These are phyloP conservation scores for Pygoscelis antarcticus DNA, from an alignment of 2,113 vertebrate genomes.

Conservation along the genomic window DNA sequence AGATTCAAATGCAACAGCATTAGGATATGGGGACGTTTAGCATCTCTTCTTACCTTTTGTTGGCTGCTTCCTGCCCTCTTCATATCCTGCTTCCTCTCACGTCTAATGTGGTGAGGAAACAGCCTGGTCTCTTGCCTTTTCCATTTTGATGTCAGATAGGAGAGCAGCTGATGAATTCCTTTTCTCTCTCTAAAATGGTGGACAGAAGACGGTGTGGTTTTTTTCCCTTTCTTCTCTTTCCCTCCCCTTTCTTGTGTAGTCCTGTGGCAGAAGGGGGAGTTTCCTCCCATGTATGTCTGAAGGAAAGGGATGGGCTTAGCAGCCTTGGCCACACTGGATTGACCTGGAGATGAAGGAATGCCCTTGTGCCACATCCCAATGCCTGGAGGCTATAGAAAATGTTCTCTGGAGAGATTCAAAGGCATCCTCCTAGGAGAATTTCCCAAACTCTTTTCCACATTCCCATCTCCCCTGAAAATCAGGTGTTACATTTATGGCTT, in stretches of 20 bases:
- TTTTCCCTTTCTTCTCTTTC: neutral
- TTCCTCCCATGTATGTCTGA: neutral
- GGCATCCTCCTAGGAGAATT: neutral
- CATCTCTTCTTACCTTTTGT: slow-evolving; percentile 44
- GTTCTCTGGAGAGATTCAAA: neutral
- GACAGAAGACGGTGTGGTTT: neutral
- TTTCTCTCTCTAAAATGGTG: slow-evolving; percentile 34
- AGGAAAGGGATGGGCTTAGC: slow-evolving; percentile 36
- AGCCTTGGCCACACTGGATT: neutral
- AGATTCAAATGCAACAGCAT: neutral
- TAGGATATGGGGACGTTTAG: neutral
- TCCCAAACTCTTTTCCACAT: slow-evolving; percentile 39
- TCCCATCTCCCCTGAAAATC: slow-evolving; percentile 25
- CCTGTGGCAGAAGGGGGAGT: slow-evolving; percentile 40
- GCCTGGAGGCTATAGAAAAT: neutral
- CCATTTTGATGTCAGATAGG: neutral
- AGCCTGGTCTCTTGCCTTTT: neutral
- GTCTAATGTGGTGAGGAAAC: neutral
- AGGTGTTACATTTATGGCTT: slow-evolving; percentile 36
- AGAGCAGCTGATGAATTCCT: neutral
- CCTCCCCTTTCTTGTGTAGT: neutral
- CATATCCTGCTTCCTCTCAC: neutral
- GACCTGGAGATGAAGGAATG: slow-evolving; percentile 31
- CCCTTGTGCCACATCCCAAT: neutral
- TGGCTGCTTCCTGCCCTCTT: slow-evolving; percentile 30